Percentiles rank a stretch among this genome's conserved stretches.
phyloP scores from a whole-genome alignment of 1,140 invertebrate genomes.

The Sitobion miscanthi region DNA sequence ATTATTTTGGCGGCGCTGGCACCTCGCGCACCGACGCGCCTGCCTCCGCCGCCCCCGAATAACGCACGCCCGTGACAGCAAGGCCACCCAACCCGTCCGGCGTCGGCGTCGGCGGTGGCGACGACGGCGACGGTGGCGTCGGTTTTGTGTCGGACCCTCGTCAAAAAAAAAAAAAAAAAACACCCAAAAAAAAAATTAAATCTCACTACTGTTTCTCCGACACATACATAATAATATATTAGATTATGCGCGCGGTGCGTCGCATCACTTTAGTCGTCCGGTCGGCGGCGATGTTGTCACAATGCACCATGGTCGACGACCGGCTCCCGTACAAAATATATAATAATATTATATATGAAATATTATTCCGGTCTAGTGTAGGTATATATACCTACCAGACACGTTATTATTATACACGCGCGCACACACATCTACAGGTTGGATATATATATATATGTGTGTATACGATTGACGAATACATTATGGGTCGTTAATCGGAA shows the following conservation, averaged over 20 bases:
- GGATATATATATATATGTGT: neutral
- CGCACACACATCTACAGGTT: neutral
- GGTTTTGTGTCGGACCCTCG: slow-evolving; percentile 51
- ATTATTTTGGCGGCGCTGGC: neutral
- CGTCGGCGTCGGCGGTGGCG: neutral
- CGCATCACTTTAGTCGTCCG: neutral
- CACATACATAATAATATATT: neutral
- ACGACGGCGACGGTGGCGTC: neutral
- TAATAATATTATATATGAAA: neutral
- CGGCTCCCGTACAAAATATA: neutral
- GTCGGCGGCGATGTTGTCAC: neutral
- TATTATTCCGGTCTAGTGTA: slow-evolving; percentile 32
- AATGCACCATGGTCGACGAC: neutral
- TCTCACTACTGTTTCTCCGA: slow-evolving; percentile 12
- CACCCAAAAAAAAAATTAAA: slow-evolving; percentile 11
- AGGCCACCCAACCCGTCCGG: slow-evolving; percentile 43
- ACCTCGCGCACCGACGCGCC: neutral
- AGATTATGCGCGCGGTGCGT: neutral
- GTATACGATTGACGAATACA: slow-evolving; percentile 21
- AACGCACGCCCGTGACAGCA: neutral
- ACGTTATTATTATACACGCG: neutral
- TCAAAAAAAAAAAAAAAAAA: slow-evolving; percentile 35
- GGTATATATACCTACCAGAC: slow-evolving; percentile 48
- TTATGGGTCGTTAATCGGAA: slow-evolving; percentile 44
- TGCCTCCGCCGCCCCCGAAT: neutral